Conservation (phyloP, 2,888 invertebrate species). For the Erebia palarica region DNA sequence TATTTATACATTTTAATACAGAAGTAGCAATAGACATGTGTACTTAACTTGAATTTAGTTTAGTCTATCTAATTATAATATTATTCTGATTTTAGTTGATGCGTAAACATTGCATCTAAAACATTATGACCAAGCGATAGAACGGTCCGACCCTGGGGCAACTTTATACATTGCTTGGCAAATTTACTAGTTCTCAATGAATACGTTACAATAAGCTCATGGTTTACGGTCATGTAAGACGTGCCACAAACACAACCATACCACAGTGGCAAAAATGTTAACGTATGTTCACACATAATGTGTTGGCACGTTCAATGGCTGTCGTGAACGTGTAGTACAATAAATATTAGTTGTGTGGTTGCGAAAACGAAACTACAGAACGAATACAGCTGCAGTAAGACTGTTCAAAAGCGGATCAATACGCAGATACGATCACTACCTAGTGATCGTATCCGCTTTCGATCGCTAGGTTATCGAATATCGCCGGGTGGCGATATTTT, state of each 20-base stretch:
- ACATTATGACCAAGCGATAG: constrained; percentile 50
- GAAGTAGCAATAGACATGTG: neutral
- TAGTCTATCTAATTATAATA: neutral
- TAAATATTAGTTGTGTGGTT: too few relatives aligned
- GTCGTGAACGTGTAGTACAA: neutral
- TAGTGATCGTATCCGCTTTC: too few relatives aligned
- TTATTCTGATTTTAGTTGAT: constrained; percentile 20
- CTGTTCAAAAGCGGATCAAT: too few relatives aligned
- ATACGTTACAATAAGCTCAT: constrained; percentile 46
- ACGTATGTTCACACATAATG: neutral
- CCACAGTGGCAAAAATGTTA: neutral
- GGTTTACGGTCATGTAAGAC: constrained; percentile 27
- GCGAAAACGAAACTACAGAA: too few relatives aligned
- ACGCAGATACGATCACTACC: too few relatives aligned
- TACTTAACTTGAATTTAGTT: neutral
- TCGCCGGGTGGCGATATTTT: neutral
- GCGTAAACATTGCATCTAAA: constrained; percentile 33
- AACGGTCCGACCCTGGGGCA: constrained; percentile 39
- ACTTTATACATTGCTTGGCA: constrained; percentile 41
- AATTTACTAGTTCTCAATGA: constrained; percentile 40
- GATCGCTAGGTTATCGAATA: too few relatives aligned
- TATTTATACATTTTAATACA: neutral
- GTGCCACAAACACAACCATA: neutral
- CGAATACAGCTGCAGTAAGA: too few relatives aligned
- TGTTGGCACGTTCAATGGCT: neutral